Base-by-base conservation (phyloP, 1,140 invertebrate genomes). In the Pteromalus puparum region DNA sequence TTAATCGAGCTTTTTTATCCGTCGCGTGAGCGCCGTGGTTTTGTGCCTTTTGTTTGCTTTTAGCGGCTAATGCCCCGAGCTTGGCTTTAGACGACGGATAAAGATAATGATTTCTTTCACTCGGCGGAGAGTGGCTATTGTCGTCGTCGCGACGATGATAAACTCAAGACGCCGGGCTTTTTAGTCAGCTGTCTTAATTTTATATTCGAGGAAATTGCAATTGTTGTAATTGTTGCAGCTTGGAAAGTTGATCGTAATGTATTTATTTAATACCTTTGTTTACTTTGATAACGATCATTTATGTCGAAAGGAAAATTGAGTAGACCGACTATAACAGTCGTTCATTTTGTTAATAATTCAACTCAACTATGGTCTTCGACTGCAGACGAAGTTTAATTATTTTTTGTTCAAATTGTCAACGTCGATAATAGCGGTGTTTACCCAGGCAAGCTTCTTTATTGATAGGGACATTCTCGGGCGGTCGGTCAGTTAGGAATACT, bases 401-500 rank as follows among this genome's bases (percentile, higher is more conserved):
- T 67, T n/a, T 9, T 21, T 21, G 9, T 68, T 26, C 5, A 68
- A 67, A 68, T 26, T 2, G 7, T 1, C 72, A 7, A 24, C 15
- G 79, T 76, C 78, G 83, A 80, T 84, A 84, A 84, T 67, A 21
- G 24, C 38, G 83, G 53, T 26, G 18, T 76, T 81, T 48, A 46
- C n/a, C 9, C 5, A 1, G 1, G 28, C n/a, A 42, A 5, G 34
- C 83, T 81, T 84, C 83, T 84, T 80, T 84, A 84, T 81, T 84
- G 78, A 65, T 80, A 13, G 77, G 46, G 61, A n/a, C 38, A 9
- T 3, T 0, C 24, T n/a, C 15, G 48, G 38, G 34, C 70, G 30
- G 83, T 84, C 83, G 83, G 83, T 84, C 46, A 84, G 83, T 84
- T 28, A 84, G 83, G 70, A 76, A 81, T n/a, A 76, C 78, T 76